Conservation (phyloP, 2,797 vertebrate genomes). For the Lagorchestes hirsutus region DNA sequence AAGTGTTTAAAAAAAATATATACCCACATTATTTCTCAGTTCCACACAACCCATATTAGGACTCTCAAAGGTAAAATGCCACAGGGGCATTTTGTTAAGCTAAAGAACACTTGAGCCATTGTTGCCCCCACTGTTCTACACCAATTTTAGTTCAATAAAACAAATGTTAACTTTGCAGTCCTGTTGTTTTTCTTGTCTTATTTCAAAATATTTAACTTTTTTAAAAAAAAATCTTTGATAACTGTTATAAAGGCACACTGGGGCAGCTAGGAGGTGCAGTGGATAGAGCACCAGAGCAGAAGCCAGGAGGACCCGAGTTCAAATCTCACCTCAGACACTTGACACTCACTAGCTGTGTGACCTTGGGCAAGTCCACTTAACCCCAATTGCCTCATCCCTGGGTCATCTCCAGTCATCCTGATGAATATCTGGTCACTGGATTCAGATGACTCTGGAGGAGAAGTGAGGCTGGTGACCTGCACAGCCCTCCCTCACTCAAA, state of each 20-base stretch:
- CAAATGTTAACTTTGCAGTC: slow-evolving; percentile 84
- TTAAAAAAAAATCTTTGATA: not conserved
- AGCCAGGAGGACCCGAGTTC: no score
- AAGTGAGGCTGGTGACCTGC: no score
- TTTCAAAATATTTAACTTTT: slow-evolving; percentile 56
- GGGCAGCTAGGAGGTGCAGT: no score
- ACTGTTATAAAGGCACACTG: slow-evolving; percentile 7
- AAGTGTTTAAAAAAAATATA: slow-evolving; percentile 51
- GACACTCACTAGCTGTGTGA: no score
- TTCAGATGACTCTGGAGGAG: no score
- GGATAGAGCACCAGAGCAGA: no score
- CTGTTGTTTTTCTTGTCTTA: slow-evolving; percentile 28
- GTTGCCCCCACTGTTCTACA: slow-evolving; percentile 84
- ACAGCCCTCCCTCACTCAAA: no score
- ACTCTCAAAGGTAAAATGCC: slow-evolving; percentile 53
- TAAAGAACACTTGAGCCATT: slow-evolving; percentile 79
- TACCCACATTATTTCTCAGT: slow-evolving; percentile 30
- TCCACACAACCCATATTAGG: slow-evolving; percentile 59
- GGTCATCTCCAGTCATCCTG: no score
- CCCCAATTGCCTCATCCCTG: no score
- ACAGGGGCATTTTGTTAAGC: slow-evolving; percentile 65
- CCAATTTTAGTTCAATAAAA: slow-evolving; percentile 90
- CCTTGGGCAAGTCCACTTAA: no score
- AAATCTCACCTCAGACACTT: no score
- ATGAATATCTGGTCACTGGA: no score